Conservation (phyloP, 2,113 vertebrate genomes). For the Oreochromis niloticus region DNA sequence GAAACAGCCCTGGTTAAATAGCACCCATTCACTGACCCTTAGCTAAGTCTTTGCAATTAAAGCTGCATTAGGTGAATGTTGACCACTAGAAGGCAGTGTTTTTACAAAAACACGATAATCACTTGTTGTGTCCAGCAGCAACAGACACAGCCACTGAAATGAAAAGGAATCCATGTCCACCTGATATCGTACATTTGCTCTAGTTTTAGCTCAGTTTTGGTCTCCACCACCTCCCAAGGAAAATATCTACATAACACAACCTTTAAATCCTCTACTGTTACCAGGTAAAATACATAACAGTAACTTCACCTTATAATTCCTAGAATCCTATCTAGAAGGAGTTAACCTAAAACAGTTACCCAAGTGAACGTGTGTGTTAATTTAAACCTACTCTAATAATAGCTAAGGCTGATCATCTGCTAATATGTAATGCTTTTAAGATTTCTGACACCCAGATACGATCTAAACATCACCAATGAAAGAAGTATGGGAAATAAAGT, state of each 20-base stretch:
- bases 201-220: neutral
- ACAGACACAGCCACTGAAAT: neutral
- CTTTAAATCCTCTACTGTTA: neutral
- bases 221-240: neutral
- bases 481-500: neutral
- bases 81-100: neutral
- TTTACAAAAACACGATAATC: neutral
- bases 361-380: neutral
- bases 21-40: neutral
- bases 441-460: neutral
- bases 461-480: neutral
- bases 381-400: neutral
- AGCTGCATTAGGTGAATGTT: neutral
- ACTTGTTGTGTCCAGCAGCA: neutral
- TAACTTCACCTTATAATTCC: neutral
- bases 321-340: neutral
- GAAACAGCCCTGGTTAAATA: neutral
- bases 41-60: neutral
- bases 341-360: neutral
- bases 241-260: neutral
- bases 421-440: neutral
- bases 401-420: neutral
- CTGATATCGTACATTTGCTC: neutral
- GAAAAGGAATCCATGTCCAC: neutral
- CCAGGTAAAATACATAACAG: neutral